phyloP scores from a whole-genome alignment of 2,888 invertebrate species.

The Itoplectis maculator region DNA sequence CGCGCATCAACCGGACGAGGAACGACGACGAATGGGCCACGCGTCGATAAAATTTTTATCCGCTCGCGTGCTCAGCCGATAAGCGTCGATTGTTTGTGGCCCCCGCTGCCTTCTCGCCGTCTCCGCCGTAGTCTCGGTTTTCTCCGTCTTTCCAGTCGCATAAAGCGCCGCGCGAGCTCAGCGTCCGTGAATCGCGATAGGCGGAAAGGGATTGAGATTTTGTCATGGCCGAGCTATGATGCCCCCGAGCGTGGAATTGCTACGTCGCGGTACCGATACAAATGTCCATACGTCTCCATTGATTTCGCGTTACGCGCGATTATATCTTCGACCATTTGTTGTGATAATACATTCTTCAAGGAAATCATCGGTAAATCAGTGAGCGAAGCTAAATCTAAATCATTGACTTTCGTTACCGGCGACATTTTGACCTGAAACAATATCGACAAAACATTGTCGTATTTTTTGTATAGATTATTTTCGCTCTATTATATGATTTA shows the following conservation, averaged over 20 bases:
- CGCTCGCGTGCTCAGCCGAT: slow-evolving; percentile 48
- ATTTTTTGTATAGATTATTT: background rate
- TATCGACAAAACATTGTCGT: background rate
- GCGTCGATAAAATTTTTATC: slow-evolving; percentile 60
- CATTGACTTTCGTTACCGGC: background rate
- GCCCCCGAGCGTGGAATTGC: slow-evolving; percentile 16
- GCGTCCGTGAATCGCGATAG: slow-evolving; percentile 65
- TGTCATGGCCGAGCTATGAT: slow-evolving; percentile 48
- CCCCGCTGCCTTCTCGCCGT: slow-evolving; percentile 22
- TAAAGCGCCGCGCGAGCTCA: slow-evolving; percentile 28
- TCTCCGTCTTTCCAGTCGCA: slow-evolving; percentile 40
- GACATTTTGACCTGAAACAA: background rate
- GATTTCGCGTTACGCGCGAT: slow-evolving; percentile 18
- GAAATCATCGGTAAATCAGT: background rate
- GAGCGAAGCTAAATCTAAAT: too few relatives aligned
- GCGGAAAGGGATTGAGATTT: slow-evolving; percentile 45
- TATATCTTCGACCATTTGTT: slow-evolving; percentile 24
- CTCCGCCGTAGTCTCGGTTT: too few relatives aligned
- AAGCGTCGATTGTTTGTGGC: slow-evolving; percentile 58
- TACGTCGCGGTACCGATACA: slow-evolving; percentile 37
- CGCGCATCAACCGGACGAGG: slow-evolving; percentile 18
- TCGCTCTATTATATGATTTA: background rate
- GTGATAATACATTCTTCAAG: background rate
- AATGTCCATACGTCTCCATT: slow-evolving; percentile 20
- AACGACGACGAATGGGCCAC: slow-evolving; percentile 41